Base-by-base conservation (phyloP, 2,797 vertebrate species). In the Ammospiza maritima region DNA sequence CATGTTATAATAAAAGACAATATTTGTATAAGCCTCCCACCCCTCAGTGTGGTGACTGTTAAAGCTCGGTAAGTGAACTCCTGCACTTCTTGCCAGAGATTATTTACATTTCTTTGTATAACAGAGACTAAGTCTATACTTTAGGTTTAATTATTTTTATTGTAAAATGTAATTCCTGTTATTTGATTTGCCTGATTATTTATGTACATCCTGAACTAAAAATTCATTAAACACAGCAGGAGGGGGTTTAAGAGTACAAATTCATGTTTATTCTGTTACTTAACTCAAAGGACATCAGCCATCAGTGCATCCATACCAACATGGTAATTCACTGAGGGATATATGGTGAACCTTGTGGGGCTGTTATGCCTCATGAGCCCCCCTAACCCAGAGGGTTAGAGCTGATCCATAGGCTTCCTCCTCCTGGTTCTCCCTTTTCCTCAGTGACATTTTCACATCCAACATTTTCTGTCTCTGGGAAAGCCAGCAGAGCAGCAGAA, bases 131-230 rank as follows among this genome's bases (percentile, higher is more conserved):
- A 77, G 25, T 75, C 50, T 92, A n/a, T 72, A 81, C 72, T 93
- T 92, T 56, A 57, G 7, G 18, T 86, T 93, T 81, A 97, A 98
- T 98, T 98, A 98, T 98, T 98, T 98, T 98, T 97, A 98, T 97
- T 98, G 97, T 97, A 98, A 98, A 98, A 98, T 97, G 96, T 97
- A 98, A 98, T 98, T 98, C 96, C 91, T 98, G 95, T 98, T 98
- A 98, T 98, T 98, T 97, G 97, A 98, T 96, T 98, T 98, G 97
- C 97, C 97, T 97, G 97, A 98, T 98, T 97, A 98, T 98, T 98
- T 98, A 98, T 98, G 98, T 98, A 98, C 97, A 97, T 96, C 94
- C 97, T 96, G 97, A 98, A 98, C 96, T 96, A 97, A 98, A 98
- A 97, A 98, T 97, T 94, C 83, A 98, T 94, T 97, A 97, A 96